Conservation (phyloP, 2,113 vertebrate species). For the Pseudorasbora parva region DNA sequence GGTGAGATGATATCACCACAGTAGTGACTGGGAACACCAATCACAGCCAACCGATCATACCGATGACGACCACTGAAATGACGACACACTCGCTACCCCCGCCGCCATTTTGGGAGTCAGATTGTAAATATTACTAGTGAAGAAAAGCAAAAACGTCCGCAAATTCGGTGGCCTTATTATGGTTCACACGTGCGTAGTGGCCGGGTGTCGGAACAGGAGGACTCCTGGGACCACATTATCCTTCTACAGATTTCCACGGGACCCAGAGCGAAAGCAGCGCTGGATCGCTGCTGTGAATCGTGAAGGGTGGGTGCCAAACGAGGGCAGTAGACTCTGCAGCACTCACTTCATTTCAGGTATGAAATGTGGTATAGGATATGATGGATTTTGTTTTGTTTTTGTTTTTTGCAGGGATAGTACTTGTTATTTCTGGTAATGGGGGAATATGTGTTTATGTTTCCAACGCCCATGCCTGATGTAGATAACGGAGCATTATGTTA, state of each 20-base stretch:
- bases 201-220: conserved; percentile 76
- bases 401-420: background rate
- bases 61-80: conserved; percentile 47
- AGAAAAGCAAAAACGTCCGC: background rate
- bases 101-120: conserved; percentile 82
- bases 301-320: conserved; percentile 76
- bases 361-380: background rate
- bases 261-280: conserved; percentile 76
- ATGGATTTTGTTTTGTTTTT: background rate
- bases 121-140: conserved; percentile 49
- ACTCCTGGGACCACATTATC: conserved; percentile 73
- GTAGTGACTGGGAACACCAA: conserved; percentile 54
- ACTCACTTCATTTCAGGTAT: conserved; percentile 78
- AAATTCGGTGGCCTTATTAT: conserved; percentile 64
- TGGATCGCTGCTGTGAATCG: conserved; percentile 78
- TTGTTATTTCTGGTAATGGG: background rate
- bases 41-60: conserved; percentile 54
- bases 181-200: conserved; percentile 80
- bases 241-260: conserved; percentile 78
- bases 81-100: conserved; percentile 12
- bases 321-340: conserved; percentile 77
- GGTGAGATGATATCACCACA: conserved; percentile 56
- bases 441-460: background rate
- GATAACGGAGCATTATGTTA: background rate
- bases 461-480: background rate